phyloP scores from a whole-genome alignment of 2,888 invertebrate species.

The Odontothrips loti region DNA sequence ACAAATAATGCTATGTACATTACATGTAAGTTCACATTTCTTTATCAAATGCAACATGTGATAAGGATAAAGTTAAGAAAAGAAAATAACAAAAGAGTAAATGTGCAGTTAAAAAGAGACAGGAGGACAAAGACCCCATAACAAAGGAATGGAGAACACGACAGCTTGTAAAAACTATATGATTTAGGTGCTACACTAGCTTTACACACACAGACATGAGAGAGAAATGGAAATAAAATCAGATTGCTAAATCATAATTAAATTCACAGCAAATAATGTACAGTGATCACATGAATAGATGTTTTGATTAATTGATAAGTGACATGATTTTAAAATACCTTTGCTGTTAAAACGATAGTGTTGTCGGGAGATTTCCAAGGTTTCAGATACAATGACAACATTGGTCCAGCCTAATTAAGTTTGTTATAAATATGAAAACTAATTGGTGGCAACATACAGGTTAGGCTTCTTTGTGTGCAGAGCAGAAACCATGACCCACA shows the following conservation, averaged over 20 bases:
- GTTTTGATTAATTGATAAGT: background rate
- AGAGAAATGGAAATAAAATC: too few relatives aligned
- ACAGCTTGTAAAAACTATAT: too few relatives aligned
- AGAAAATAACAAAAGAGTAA: conserved; percentile 33
- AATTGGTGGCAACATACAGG: background rate
- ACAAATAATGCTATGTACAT: conserved; percentile 41
- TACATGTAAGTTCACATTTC: too few relatives aligned
- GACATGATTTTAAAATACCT: too few relatives aligned
- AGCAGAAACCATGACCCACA: background rate
- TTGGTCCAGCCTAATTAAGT: background rate
- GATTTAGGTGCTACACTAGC: too few relatives aligned
- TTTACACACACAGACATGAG: too few relatives aligned
- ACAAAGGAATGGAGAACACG: too few relatives aligned
- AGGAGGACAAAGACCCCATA: background rate
- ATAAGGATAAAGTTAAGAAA: too few relatives aligned
- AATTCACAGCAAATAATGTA: background rate
- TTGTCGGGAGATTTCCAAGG: too few relatives aligned
- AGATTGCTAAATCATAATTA: background rate
- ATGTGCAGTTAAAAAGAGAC: background rate
- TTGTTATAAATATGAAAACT: conserved; percentile 1
- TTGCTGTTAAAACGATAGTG: too few relatives aligned
- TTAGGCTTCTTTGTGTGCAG: background rate
- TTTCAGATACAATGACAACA: background rate
- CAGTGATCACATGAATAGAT: background rate
- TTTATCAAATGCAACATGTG: too few relatives aligned